Evolutionary conservation across 2,797 vertebrate genomes (phyloP), one percentile per base, ranked within the genome.

Genomic region (Sphenopsis melanotis): DNA sequence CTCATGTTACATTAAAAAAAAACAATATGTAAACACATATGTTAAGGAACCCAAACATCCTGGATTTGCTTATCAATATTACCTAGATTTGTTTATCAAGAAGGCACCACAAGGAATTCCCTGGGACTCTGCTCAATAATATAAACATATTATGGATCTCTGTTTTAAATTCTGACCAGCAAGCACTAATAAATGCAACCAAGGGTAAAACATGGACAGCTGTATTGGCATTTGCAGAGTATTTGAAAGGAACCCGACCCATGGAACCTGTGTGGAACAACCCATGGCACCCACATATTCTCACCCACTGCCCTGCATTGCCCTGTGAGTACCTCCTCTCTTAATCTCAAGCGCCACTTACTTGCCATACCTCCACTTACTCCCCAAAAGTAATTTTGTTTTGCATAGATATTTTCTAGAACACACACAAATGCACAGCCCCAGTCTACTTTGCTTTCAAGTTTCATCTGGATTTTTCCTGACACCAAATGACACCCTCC

Each of bases 251-350:
- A 87, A 59, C 9, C 0, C 1, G 22, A 81, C 19, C 30, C 50
- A 39, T 11, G 13, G 41, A 68, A 55, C 4, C 32, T 8, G 3
- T 4, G 3, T 11, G 27, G 19, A 61, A 23, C 13, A 61, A 81
- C 18, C 4, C 77, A 41, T 6, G 64, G 32, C 23, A 56, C 9
- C 12, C 29, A 36, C 11, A 10, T 16, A 59, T 11, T 32, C 26
- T 74, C 34, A 56, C 2, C 13, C 30, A 36, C 15, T 2, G 0
- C 36, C 30, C 26, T 36, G 5, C 0, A 2, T 2, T 37, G 20
- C 20, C 8, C 26, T 63, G 6, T 20, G 16, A 75, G 50, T 11
- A 42, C 2, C 14, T 19, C 20, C 44, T 76, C 59, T 64, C 24
- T 44, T 49, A 46, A 61, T 16, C 8, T 53, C 26, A 65, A 78